phyloP scores from a whole-genome alignment of 2,888 invertebrate genomes.

The Cecidostiba fungosa region DNA sequence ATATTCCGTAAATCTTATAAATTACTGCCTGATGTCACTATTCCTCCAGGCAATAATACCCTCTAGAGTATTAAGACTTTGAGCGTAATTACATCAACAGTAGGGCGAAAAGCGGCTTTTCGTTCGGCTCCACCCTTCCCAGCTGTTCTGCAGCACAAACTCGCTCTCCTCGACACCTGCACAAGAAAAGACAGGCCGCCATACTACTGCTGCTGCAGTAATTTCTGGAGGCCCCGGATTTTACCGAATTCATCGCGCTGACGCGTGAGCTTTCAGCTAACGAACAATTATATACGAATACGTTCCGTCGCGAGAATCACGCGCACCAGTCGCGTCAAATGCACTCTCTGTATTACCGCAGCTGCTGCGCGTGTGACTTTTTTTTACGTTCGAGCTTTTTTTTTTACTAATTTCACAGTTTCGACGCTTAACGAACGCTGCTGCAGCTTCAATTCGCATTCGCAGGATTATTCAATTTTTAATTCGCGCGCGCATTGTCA shows the following conservation, averaged over 20 bases:
- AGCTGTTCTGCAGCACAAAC: not conserved
- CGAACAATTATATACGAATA: constrained; percentile 22
- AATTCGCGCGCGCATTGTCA: no score
- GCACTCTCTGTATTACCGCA: not conserved
- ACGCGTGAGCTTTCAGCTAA: not conserved
- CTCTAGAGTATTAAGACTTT: not conserved
- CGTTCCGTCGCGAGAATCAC: not conserved
- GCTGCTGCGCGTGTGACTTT: not conserved
- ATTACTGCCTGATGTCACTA: not conserved
- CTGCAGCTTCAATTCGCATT: not conserved
- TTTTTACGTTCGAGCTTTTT: not conserved
- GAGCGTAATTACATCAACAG: not conserved
- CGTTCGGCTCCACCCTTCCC: not conserved
- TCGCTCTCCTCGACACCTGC: not conserved
- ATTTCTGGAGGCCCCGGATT: not conserved
- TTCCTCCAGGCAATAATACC: not conserved
- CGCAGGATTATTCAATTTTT: not conserved
- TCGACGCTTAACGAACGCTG: not conserved
- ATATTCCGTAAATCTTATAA: not conserved
- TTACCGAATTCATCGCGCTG: not conserved
- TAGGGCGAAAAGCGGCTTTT: not conserved
- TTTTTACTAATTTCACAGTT: not conserved
- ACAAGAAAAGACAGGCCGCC: not conserved
- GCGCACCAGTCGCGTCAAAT: not conserved
- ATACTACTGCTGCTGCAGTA: not conserved